Percentiles rank a stretch among this genome's conserved stretches.
phyloP scores from a whole-genome alignment of 1,140 invertebrate genomes.

The Amphibalanus amphitrite region DNA sequence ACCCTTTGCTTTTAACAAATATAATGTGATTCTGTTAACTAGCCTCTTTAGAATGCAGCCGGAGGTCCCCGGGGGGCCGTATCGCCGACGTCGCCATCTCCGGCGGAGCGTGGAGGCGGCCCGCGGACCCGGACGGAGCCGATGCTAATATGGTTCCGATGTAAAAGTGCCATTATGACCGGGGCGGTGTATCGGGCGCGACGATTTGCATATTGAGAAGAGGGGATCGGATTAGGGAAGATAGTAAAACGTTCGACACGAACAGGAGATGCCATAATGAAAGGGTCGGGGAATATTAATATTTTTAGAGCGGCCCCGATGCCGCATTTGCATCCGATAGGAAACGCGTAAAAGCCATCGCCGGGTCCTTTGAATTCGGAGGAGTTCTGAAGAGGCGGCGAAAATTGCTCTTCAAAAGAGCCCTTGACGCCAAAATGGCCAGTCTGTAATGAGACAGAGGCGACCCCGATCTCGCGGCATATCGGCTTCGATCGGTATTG shows the following conservation, averaged over 20 bases:
- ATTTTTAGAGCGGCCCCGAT: neutral
- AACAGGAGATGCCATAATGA: neutral
- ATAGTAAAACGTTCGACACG: slow-evolving; percentile 1
- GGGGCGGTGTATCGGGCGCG: neutral
- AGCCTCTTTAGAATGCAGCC: neutral
- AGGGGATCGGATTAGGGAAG: neutral
- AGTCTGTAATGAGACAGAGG: neutral
- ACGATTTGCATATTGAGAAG: neutral
- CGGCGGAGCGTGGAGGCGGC: neutral
- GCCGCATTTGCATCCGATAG: neutral
- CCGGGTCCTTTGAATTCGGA: neutral
- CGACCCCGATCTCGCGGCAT: neutral
- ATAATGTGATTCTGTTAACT: slow-evolving; percentile 1
- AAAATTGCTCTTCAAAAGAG: neutral
- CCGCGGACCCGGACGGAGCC: too few relatives aligned
- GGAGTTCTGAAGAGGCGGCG: neutral
- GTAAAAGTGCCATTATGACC: slow-evolving; percentile 1
- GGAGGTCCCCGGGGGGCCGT: neutral
- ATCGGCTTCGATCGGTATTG: neutral
- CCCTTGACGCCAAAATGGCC: neutral
- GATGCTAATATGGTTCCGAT: neutral
- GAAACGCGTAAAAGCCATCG: neutral
- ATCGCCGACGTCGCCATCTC: neutral
- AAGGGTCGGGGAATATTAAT: slow-evolving; percentile 1
- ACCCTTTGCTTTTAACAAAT: slow-evolving; percentile 1